Conservation (phyloP, 2,888 invertebrate species). For the Trissoscelio sp. region DNA sequence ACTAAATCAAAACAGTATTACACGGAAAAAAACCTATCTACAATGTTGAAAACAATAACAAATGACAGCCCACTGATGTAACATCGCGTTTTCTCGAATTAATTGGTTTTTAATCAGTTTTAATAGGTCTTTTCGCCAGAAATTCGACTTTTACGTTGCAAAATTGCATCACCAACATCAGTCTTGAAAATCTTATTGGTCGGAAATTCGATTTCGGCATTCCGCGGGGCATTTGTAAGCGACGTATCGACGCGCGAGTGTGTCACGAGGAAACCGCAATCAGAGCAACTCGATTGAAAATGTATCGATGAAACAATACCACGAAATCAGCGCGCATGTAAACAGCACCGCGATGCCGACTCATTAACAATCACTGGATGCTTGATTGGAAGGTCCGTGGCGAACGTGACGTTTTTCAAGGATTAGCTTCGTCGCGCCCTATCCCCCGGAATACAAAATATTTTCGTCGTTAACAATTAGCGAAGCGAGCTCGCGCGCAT, state of each 20-base stretch:
- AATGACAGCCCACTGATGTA: no score
- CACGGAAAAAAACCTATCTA: no score
- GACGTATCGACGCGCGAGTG: conserved; percentile 34
- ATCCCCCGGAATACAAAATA: conserved; percentile 45
- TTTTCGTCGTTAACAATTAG: conserved; percentile 43
- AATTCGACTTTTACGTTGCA: no score
- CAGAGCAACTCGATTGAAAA: conserved; percentile 60
- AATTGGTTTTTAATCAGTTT: no score
- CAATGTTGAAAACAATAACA: no score
- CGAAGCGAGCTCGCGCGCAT: conserved; percentile 14
- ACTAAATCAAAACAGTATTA: no score
- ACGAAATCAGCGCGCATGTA: conserved; percentile 54
- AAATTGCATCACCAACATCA: no score
- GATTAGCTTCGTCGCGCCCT: conserved; percentile 41
- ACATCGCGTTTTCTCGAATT: no score
- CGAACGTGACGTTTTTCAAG: conserved; percentile 66
- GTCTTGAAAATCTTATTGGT: conserved; percentile 23
- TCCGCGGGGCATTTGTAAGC: conserved; percentile 25
- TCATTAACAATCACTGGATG: conserved; percentile 62
- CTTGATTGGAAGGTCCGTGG: conserved; percentile 55
- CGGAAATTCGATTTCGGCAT: conserved; percentile 24
- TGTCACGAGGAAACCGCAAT: conserved; percentile 55
- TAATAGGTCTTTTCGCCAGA: no score
- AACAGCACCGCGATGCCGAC: conserved; percentile 56
- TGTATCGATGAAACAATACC: conserved; percentile 59